Evolutionary conservation across 2,888 invertebrate genomes (phyloP).

Genomic region (Euphydryas editha): DNA sequence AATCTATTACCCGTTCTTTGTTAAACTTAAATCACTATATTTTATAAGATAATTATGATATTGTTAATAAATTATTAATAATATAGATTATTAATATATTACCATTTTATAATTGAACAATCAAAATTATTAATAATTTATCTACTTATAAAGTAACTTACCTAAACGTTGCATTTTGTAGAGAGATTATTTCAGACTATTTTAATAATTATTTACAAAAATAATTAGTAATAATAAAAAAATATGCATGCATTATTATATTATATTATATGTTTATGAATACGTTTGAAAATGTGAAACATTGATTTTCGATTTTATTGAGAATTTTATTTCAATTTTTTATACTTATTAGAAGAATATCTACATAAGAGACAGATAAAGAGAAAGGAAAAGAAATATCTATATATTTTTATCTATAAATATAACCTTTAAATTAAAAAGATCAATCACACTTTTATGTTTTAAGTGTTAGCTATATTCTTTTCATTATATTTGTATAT

Average conservation of each 20-base stretch:
- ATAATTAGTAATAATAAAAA: background rate
- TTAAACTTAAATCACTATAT: background rate
- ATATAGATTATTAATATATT: background rate
- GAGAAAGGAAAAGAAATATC: no score
- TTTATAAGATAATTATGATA: background rate
- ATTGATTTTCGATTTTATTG: no score
- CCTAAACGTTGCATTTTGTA: background rate
- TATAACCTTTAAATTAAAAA: no score
- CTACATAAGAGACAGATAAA: no score
- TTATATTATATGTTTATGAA: background rate
- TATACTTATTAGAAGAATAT: no score
- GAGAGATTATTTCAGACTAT: background rate
- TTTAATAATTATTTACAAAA: slow-evolving; percentile 1
- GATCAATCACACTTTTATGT: no score
- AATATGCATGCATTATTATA: background rate
- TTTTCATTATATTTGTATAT: no score
- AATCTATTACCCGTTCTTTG: background rate
- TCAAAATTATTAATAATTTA: background rate
- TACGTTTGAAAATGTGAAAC: no score
- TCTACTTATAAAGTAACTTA: background rate
- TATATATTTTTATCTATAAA: no score
- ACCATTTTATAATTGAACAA: background rate
- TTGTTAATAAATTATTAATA: slow-evolving; percentile 5
- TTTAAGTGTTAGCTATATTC: no score
- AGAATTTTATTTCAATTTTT: no score